Evolutionary conservation across 2,888 invertebrate genomes (phyloP).

Genomic region (Aphrophora alni): DNA sequence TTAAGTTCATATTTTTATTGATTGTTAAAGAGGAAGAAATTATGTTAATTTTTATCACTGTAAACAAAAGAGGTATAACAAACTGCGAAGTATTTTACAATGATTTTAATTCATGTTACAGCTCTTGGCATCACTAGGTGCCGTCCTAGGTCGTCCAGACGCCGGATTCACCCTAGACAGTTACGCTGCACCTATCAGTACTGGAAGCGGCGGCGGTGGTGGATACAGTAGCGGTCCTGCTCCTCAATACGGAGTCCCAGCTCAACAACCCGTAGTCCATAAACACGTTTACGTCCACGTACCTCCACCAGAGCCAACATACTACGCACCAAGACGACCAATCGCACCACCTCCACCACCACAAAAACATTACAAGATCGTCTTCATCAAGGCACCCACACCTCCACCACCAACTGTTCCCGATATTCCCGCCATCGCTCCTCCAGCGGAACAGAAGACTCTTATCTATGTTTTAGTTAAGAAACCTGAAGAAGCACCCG

Average conservation of each 20-base stretch:
- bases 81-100: too few species aligned
- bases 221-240: constrained; percentile 58
- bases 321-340: constrained; percentile 71
- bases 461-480: constrained; percentile 87
- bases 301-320: constrained; percentile 82
- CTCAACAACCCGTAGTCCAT: constrained; percentile 79
- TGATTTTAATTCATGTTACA: constrained; percentile 42
- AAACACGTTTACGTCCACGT: constrained; percentile 93
- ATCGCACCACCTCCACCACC: constrained; percentile 61
- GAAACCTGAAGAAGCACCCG: constrained; percentile 85
- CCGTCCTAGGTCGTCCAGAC: constrained; percentile 53
- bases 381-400: constrained; percentile 76
- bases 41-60: too few species aligned
- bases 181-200: constrained; percentile 61
- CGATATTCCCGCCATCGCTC: constrained; percentile 64
- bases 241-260: constrained; percentile 73
- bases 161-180: constrained; percentile 57
- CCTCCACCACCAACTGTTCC: constrained; percentile 61
- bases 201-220: constrained; percentile 49
- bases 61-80: too few species aligned
- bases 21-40: too few species aligned
- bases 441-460: constrained; percentile 88
- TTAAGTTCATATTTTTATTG: too few species aligned
- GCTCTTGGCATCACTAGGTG: constrained; percentile 53
- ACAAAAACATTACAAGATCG: constrained; percentile 84